phyloP scores from a whole-genome alignment of 2,888 invertebrate species.

The Drosophila macrothrix region DNA sequence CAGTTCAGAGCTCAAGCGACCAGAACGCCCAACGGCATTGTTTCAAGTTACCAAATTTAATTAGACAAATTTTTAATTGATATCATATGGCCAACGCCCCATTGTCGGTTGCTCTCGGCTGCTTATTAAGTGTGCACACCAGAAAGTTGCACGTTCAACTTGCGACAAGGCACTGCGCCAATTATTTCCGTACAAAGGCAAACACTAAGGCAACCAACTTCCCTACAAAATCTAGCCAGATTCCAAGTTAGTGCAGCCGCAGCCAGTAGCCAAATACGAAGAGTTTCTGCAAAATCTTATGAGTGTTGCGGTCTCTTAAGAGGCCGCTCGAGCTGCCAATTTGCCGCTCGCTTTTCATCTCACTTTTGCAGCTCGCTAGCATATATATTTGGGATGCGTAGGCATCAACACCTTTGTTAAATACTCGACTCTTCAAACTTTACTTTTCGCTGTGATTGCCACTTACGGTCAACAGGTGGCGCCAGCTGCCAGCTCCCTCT shows the following conservation, averaged over 20 bases:
- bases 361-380: not conserved
- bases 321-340: not conserved
- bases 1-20: constrained; percentile 68
- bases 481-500: not conserved
- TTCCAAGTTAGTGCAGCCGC: constrained; percentile 3
- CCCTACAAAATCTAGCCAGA: constrained; percentile 12
- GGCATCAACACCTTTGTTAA: not conserved
- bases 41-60: constrained; percentile 79
- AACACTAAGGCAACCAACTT: constrained; percentile 16
- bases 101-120: constrained; percentile 44
- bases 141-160: constrained; percentile 52
- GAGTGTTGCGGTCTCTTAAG: not conserved
- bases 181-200: constrained; percentile 41
- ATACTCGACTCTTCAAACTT: not conserved
- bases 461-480: constrained; percentile 19
- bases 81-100: constrained; percentile 75
- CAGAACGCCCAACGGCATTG: constrained; percentile 63
- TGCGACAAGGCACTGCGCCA: constrained; percentile 43
- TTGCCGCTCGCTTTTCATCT: not conserved
- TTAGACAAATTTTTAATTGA: constrained; percentile 81
- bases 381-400: not conserved
- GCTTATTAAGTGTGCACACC: constrained; percentile 36
- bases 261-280: not conserved
- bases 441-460: not conserved
- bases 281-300: not conserved